phyloP scores from a whole-genome alignment of 64 coral and sea anemone species.

The Stichodactyla helianthus region DNA sequence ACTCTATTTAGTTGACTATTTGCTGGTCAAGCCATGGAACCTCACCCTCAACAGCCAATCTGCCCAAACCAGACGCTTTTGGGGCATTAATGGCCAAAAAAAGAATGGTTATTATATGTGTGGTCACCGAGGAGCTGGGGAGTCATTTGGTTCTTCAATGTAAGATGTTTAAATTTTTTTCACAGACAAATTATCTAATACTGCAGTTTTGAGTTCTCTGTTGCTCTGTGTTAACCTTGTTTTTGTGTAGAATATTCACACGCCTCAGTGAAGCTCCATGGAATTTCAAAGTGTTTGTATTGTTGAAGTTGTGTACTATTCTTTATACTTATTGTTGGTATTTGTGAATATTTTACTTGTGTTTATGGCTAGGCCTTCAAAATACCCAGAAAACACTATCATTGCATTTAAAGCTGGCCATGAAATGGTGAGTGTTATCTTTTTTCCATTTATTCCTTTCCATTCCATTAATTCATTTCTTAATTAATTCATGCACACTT shows the following conservation, averaged over 20 bases:
- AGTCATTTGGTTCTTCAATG: background rate
- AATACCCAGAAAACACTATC: constrained; percentile 28
- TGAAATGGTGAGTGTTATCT: background rate
- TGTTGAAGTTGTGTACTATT: no score
- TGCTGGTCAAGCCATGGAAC: constrained; percentile 10
- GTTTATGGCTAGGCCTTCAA: background rate
- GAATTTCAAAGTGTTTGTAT: no score
- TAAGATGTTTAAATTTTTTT: background rate
- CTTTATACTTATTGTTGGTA: no score
- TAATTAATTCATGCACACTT: background rate
- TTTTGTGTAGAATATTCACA: no score
- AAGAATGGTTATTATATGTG: background rate
- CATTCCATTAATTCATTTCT: background rate
- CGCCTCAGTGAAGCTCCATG: no score
- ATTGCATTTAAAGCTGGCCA: constrained; percentile 16
- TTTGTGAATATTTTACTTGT: background rate
- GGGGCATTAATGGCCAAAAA: background rate
- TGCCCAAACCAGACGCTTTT: background rate
- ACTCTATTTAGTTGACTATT: constrained; percentile 8
- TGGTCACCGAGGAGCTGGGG: constrained; percentile 18
- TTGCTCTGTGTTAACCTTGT: no score
- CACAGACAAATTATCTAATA: background rate
- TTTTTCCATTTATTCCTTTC: background rate
- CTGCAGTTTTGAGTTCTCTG: no score
- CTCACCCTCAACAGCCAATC: background rate